Evolutionary conservation across 2,888 invertebrate species (phyloP), one percentile per base, ranked within the genome.

Genomic region (Apodemia hepburni): DNA sequence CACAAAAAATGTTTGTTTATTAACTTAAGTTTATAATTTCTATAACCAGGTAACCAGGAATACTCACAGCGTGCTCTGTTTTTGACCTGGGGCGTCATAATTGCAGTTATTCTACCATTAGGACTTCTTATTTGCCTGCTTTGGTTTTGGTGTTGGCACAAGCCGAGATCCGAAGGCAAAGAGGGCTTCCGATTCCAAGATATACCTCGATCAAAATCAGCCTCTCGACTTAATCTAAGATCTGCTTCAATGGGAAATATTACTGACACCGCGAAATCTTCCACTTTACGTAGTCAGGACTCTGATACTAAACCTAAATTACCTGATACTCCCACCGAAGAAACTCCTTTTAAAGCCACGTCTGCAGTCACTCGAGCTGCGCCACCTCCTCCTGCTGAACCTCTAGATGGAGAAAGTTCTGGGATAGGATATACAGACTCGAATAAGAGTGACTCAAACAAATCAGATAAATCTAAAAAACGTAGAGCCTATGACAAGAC

Each of bases 401-500:
- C 86, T 0, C 75, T 78, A 72, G 90, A 91, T 49, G 85, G 92
- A 12, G 91, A 92, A 33, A 92, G 92, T 65, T 88, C 92, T 35
- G 87, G 92, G 0, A 79, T 90, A 77, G 94, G 93, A 4, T 87
- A 87, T 68, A 85, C 92, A 61, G 92, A 92, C 66, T 87, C 91
- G 0, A 92, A 84, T 69, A 89, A 83, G 70, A 92, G 92, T 67
- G 92, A 92, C 68, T 87, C 88, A 2, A 82, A 81, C 18, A 92
- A 92, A 75, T 89, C 87, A 12, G 93, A 93, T 67, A 92, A 92
- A 71, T 89, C 92, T 61, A 95, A 94, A 85, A 95, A 95, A 81
- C 93, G 94, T 72, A 92, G 95, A 70, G 94, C 92, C 71, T 97
- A 97, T 81, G 97, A 97, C 78, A 95, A 94, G 82, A 94, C 95